Base-by-base conservation (phyloP, 2,888 invertebrate genomes). In the Lasioglossum leucozonium region DNA sequence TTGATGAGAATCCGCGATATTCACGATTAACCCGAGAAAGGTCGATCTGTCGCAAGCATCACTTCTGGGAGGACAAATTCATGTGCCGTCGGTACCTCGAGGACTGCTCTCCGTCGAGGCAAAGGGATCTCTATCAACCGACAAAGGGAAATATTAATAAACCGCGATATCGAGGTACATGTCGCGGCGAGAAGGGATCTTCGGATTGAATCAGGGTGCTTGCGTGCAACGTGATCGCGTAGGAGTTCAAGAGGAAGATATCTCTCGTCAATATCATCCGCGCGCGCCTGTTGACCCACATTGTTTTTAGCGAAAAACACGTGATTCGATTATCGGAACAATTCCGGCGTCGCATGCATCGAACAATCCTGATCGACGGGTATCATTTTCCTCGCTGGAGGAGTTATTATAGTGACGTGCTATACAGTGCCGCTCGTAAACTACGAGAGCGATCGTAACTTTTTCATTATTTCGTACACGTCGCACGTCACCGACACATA, bases 301-400 rank as follows among this genome's bases (percentile, higher is more conserved):
- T 85, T 44, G 51, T n/a, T 65, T n/a, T 34, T n/a, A 44, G 40
- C 65, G 77, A 71, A 67, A 84, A 84, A 84, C 71, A 44, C 69
- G 37, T 18, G 55, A 72, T 40, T 71, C 51, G 69, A 74, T 84
- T 77, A 78, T 30, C 44, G 74, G 42, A 26, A 74, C 79, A 84
- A 85, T 76, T 76, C 58, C 37, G 72, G 72, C 30, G 37, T 76
- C 65, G 42, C 26, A 34, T 37, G 65, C 65, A 34, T 62, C 69
- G 65, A 69, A 5, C 8, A 10, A 73, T 42, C 55, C 47, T 34
- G 73, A 34, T 73, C 79, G 18, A 40, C 18, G 8, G n/a, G 30
- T 16, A 40, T 42, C 42, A 44, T 71, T 71, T 44, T 44, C 26
- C 18, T 58, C 16, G 26, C 26, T 62, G 26, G 58, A 62, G 58